A percentile compares a stretch with the other conserved stretches of the same genome.
These are phyloP conservation scores for Agonopterix heracliana DNA, from an alignment of 2,888 invertebrate genomes.

Conservation along the genomic window DNA sequence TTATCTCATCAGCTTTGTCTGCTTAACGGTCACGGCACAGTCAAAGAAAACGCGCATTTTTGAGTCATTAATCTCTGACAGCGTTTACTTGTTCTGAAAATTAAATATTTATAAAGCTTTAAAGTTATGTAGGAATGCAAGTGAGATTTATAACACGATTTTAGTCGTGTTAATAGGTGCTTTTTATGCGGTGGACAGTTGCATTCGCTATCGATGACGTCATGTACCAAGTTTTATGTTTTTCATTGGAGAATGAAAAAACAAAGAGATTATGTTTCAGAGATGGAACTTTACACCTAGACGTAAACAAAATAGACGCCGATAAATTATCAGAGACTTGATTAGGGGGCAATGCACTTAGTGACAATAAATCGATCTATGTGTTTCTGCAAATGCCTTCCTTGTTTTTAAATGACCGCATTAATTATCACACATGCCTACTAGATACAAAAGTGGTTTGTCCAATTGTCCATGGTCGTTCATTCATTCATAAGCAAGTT, in stretches of 20 bases:
- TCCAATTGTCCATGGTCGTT: neutral
- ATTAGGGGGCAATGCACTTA: conserved; percentile 41
- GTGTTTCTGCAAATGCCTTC: conserved; percentile 38
- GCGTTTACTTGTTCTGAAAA: conserved; percentile 28
- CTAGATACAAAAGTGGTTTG: conserved; percentile 1
- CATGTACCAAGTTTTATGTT: neutral
- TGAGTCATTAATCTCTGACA: conserved; percentile 46
- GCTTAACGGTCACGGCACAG: conserved; percentile 44
- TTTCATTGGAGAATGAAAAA: too few relatives aligned
- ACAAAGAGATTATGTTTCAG: too few relatives aligned
- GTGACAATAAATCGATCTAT: conserved; percentile 42
- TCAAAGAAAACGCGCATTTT: conserved; percentile 35
- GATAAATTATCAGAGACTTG: conserved; percentile 29
- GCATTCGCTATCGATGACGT: conserved; percentile 5
- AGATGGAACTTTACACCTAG: too few relatives aligned
- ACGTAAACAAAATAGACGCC: conserved; percentile 34
- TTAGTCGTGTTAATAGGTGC: conserved; percentile 20
- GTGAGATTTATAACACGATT: conserved; percentile 27
- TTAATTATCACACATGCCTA: neutral
- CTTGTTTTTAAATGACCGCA: conserved; percentile 27
- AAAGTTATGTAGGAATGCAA: conserved; percentile 32
- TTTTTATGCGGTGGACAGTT: conserved; percentile 14
- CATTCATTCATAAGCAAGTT: conserved; percentile 5
- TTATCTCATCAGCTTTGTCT: conserved; percentile 52
- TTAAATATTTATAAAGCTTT: conserved; percentile 26